Conservation (phyloP, 30 jellyfish, hydroid and myxozoan species). For the Hydractinia symbiolongicarpus region DNA sequence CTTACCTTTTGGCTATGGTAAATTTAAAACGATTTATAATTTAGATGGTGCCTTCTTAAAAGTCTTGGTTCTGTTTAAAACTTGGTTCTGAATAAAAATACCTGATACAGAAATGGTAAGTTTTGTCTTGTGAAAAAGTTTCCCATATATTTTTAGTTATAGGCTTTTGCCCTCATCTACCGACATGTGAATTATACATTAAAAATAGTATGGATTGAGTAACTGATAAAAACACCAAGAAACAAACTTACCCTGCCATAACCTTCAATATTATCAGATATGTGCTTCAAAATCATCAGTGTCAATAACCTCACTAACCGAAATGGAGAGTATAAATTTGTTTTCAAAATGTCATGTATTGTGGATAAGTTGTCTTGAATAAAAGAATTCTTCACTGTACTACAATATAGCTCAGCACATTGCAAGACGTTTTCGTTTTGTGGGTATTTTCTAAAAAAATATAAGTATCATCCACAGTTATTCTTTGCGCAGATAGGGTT, state of each 20-base stretch:
- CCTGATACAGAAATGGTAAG: too few relatives aligned
- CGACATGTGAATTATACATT: too few relatives aligned
- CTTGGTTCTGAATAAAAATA: too few relatives aligned
- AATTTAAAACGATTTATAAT: not conserved
- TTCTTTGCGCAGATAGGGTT: too few relatives aligned
- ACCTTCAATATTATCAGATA: not conserved
- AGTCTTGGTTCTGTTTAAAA: too few relatives aligned
- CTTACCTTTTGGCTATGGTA: not conserved
- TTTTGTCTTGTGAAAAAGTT: too few relatives aligned
- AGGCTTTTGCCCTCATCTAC: too few relatives aligned
- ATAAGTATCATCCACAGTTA: not conserved
- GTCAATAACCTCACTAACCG: not conserved
- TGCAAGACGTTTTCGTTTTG: not conserved
- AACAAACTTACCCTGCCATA: too few relatives aligned
- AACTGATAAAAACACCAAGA: too few relatives aligned
- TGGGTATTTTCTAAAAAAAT: conserved; percentile 1
- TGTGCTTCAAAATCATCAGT: not conserved
- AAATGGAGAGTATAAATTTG: not conserved
- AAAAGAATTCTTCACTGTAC: not conserved
- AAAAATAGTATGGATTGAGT: too few relatives aligned
- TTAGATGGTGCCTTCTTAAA: too few relatives aligned
- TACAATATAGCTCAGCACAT: not conserved
- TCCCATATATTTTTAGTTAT: too few relatives aligned
- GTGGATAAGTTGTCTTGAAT: not conserved
- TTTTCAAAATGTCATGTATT: not conserved